Percentiles rank a stretch among this genome's conserved stretches.
Conservation (phyloP, 2,888 invertebrate genomes). For the Acleris emargana region DNA sequence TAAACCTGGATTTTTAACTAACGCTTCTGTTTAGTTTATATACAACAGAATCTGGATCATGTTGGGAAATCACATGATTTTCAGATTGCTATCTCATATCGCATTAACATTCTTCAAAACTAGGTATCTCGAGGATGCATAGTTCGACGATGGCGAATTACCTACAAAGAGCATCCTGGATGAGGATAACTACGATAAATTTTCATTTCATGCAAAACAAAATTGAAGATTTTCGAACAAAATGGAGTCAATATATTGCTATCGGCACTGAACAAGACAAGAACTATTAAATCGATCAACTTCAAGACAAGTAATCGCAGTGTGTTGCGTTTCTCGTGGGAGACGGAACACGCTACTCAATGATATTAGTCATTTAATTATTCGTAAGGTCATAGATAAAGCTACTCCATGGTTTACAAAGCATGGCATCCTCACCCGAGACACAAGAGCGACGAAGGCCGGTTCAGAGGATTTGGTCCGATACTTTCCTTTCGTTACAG, state of each 20-base stretch:
- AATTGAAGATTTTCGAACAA: not conserved
- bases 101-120: not conserved
- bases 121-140: too few relatives aligned
- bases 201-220: too few relatives aligned
- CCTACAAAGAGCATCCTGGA: too few relatives aligned
- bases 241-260: too few relatives aligned
- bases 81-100: constrained; percentile 6
- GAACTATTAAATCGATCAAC: constrained; percentile 24
- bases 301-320: not conserved
- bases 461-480: not conserved
- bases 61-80: constrained; percentile 17
- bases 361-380: constrained; percentile 16
- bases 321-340: constrained; percentile 23
- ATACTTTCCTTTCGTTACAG: not conserved
- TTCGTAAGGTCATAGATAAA: too few relatives aligned
- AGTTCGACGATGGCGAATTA: not conserved
- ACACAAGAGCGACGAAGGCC: not conserved
- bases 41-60: constrained; percentile 19
- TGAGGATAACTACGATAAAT: too few relatives aligned
- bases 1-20: constrained; percentile 13
- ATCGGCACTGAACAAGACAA: not conserved
- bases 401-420: too few relatives aligned
- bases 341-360: constrained; percentile 15
- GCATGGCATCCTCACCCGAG: not conserved
- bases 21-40: constrained; percentile 24